Evolutionary conservation across 2,113 vertebrate species (phyloP).

Genomic region (Aleadryas rufinucha): DNA sequence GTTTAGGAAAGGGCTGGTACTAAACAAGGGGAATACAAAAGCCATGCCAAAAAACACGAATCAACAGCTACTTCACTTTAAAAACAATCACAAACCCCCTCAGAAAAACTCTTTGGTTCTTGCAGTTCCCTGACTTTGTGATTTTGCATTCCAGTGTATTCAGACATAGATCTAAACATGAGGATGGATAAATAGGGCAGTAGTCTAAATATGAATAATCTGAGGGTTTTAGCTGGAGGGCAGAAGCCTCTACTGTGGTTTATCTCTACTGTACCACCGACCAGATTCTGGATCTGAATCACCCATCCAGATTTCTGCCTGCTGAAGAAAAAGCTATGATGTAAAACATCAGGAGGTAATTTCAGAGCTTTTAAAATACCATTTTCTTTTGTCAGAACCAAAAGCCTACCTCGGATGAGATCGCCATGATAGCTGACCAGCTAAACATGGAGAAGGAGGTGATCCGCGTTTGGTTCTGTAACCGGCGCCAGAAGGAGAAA

Average conservation of each 20-base stretch:
- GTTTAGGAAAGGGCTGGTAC: background rate
- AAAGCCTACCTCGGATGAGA: slow-evolving; percentile 99
- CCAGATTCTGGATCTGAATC: background rate
- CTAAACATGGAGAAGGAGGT: slow-evolving; percentile 99
- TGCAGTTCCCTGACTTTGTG: background rate
- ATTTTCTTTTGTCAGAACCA: slow-evolving; percentile 83
- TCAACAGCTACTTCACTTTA: background rate
- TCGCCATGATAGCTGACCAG: slow-evolving; percentile 99
- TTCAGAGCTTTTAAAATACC: background rate
- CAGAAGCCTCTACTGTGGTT: background rate
- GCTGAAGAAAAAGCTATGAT: background rate
- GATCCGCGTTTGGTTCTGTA: slow-evolving; percentile 99
- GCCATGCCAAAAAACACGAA: background rate
- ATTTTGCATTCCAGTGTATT: background rate
- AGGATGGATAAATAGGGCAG: background rate
- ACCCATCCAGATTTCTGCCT: background rate
- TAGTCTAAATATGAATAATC: background rate
- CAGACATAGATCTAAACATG: background rate
- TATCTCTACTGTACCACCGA: background rate
- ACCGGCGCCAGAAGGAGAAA: slow-evolving; percentile 98
- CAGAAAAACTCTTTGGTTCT: background rate
- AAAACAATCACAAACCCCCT: background rate
- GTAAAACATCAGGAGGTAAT: background rate
- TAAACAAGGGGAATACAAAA: background rate
- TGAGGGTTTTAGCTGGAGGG: background rate